Evolutionary conservation across 2,113 vertebrate species (phyloP).

Genomic region (Seriola quinqueradiata): DNA sequence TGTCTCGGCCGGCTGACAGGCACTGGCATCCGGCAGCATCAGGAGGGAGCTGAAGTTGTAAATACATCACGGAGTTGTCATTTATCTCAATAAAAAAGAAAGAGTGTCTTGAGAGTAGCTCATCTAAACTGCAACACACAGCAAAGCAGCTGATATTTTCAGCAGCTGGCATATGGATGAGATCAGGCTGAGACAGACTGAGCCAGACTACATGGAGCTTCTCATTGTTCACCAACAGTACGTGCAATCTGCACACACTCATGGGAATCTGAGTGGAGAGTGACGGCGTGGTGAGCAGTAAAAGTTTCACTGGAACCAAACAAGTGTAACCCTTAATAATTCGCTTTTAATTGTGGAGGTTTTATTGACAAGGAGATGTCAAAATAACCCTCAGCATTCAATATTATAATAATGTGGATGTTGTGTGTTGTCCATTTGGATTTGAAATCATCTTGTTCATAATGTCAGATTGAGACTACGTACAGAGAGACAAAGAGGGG

Average conservation of each 20-base stretch:
- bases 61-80: conserved; percentile 51
- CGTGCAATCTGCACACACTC: conserved; percentile 25
- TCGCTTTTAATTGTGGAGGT: conserved; percentile 37
- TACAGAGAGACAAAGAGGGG: not conserved
- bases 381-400: not conserved
- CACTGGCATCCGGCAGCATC: conserved; percentile 29
- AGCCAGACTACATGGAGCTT: conserved; percentile 53
- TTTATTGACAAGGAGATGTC: not conserved
- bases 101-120: conserved; percentile 65
- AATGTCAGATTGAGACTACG: not conserved
- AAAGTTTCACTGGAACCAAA: conserved; percentile 36
- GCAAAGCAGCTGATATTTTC: conserved; percentile 51
- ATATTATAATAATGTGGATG: not conserved
- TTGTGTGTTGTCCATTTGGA: not conserved
- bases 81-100: conserved; percentile 72
- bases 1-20: conserved; percentile 8
- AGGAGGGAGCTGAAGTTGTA: conserved; percentile 44
- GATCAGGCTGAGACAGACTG: conserved; percentile 50
- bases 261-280: conserved; percentile 31
- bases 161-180: conserved; percentile 61
- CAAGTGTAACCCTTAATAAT: conserved; percentile 44
- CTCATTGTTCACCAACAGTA: conserved; percentile 41
- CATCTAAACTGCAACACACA: conserved; percentile 50
- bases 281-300: conserved; percentile 35
- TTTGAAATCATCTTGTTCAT: not conserved